Evolutionary conservation across 2,888 invertebrate genomes (phyloP).

Genomic region (Morpho deidamia): DNA sequence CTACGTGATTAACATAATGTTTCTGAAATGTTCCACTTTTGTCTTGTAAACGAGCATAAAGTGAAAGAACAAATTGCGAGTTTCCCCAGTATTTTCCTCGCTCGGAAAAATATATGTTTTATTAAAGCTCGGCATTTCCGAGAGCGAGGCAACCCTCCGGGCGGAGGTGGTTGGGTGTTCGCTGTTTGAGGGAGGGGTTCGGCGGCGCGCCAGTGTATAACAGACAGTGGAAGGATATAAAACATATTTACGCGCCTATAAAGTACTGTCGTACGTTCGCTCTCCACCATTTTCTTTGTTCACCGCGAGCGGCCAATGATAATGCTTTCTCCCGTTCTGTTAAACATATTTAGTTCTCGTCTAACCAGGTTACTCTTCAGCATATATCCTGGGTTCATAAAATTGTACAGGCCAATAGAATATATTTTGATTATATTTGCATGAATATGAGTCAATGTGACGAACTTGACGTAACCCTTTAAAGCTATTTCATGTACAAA

Average conservation of each 20-base stretch:
- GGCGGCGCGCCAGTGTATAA: conserved; percentile 75
- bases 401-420: conserved; percentile 65
- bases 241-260: conserved; percentile 80
- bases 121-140: conserved; percentile 79
- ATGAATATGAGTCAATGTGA: no score
- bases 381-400: conserved; percentile 74
- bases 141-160: conserved; percentile 71
- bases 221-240: conserved; percentile 79
- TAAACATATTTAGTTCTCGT: conserved; percentile 75
- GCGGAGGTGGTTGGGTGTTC: conserved; percentile 49
- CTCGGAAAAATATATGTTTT: conserved; percentile 79
- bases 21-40: conserved; percentile 76
- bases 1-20: conserved; percentile 76
- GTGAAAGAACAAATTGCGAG: conserved; percentile 79
- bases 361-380: conserved; percentile 73
- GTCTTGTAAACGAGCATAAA: conserved; percentile 79
- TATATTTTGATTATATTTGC: neutral
- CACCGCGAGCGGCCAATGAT: conserved; percentile 75
- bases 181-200: conserved; percentile 41
- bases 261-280: conserved; percentile 77
- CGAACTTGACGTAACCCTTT: no score
- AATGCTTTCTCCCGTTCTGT: conserved; percentile 75
- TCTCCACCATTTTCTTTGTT: conserved; percentile 78
- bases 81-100: conserved; percentile 79
- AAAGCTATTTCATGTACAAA: no score